Evolutionary conservation across 2,797 vertebrate genomes (phyloP), one percentile per base, ranked within the genome.

Genomic region (Aeoliscus strigatus): DNA sequence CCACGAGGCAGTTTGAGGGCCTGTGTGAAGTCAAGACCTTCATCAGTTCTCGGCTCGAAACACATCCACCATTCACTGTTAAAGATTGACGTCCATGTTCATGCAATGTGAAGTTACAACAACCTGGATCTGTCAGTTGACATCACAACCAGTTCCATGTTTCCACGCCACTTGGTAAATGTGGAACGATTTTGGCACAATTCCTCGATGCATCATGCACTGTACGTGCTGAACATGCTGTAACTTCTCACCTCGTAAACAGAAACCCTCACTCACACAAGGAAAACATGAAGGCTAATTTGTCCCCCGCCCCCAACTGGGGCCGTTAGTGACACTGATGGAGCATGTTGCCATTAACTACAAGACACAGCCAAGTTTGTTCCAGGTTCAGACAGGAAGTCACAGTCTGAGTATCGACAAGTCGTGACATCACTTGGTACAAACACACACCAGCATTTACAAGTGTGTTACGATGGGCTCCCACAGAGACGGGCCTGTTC

Each of bases 291-390:
- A 23, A 14, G 8, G 11, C 12, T 34, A 28, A 35, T 66, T 21
- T 27, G 17, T 21, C 25, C 14, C 40, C 27, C 54, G 43, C 43
- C 35, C 10, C 14, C 38, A 62, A 52, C 39, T 17, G 56, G 16
- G 31, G 45, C 47, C 51, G 29, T 39, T 44, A 27, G 31, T 27
- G 48, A 27, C 47, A 42, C 13, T 29, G 46, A 36, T 34, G 32
- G 21, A 60, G 28, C 1, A 5, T 2, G 9, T 29, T 11, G 35
- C 38, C 51, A 32, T 37, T 50, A 37, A 42, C 26, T 10, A 5
- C 9, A 52, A 59, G 40, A 81, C 81, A 84, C 77, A 75, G 73
- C 43, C 21, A 9, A 35, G 60, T 62, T 65, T 83, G 78, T 81
- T 53, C 9, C 40, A 34, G 18, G 52, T 42, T 61, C 67, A 81